Base-by-base conservation (phyloP, 37 sponge, comb jelly and placozoan species). In the Beroe forskalii region DNA sequence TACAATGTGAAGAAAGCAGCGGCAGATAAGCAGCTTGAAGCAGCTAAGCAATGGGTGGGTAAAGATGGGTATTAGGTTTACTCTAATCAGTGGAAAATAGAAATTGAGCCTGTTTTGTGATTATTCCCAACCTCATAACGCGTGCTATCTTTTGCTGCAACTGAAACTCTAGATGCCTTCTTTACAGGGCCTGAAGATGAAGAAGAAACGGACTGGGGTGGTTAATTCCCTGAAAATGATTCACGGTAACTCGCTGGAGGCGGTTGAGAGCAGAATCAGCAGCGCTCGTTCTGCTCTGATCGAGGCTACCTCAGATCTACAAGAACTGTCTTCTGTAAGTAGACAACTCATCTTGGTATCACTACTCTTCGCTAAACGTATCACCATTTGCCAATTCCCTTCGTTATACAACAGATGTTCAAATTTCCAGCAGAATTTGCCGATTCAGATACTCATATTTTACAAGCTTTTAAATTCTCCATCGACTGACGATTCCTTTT, bases 31-130 rank as follows among this genome's bases (percentile, higher is more conserved):
- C 86, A 80, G 55, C 48, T 80, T 12, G 86, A 80, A 27, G 86
- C 40, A 44, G 86, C 86, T 27, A 80, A 80, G 30, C 86, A 80
- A 80, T 80, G 86, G 86, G 86, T 80, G 20, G 33, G 75, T n/a
- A n/a, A n/a, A n/a, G n/a, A n/a, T n/a, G n/a, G n/a, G n/a, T n/a
- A 17, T 20, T 9, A 55, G 60, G 60, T 9, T n/a, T n/a, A n/a
- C n/a, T n/a, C n/a, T n/a, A n/a, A n/a, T n/a, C n/a, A n/a, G n/a
- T n/a, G n/a, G n/a, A n/a, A n/a, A n/a, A n/a, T n/a, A n/a, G n/a
- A n/a, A n/a, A n/a, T n/a, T n/a, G n/a, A n/a, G n/a, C n/a, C n/a
- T n/a, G n/a, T n/a, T n/a, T n/a, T n/a, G n/a, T n/a, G n/a, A n/a
- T n/a, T n/a, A n/a, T n/a, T n/a, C n/a, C n/a, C n/a, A n/a, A n/a